Base-by-base conservation (phyloP, 2,797 vertebrate genomes). In the Eulemur mongoz region DNA sequence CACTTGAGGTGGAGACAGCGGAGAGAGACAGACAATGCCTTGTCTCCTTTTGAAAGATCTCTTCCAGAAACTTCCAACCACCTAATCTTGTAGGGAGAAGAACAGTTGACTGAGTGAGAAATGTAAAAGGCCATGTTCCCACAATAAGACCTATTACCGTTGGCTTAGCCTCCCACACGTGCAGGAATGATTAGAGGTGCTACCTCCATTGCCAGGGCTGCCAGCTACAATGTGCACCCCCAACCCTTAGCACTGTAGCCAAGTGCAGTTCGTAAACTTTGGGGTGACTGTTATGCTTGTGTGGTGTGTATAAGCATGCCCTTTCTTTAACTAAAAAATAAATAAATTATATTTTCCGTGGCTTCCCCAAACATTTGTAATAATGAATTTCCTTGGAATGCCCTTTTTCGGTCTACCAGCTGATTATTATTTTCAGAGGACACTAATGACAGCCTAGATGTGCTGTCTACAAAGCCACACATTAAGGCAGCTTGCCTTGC, bases 401-500 rank as follows among this genome's bases (percentile, higher is more conserved):
- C 11, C 23, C 32, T 40, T 87, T 96, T 93, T 48, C 40, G 48
- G 76, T 7, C 15, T 67, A 57, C 63, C 75, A 93, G 86, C 45
- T 97, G 96, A 97, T 98, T 91, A 86, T 75, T 96, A 50, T 95
- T 97, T 97, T 97, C 38, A 0, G 80, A 97, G 67, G 87, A 85
- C 67, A 76, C 87, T 98, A 97, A 97, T 97, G 93, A 97, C 91
- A 93, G 35, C 89, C 80, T 57, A 59, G 65, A 35, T 1, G 0
- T 54, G 70, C 72, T 93, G 94, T 81, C 59, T 95, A 8, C 80
- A 85, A 82, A 97, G 61, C 91, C 89, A 32, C 72, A 65, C 72
- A 97, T 95, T 90, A 97, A 92, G 67, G 87, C 45, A 43, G 80
- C 85, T 95, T 78, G 73, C 20, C 0, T 54, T 15, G 27, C 82